Base-by-base conservation (phyloP, 2,888 invertebrate genomes). In the Cephalotes varians region DNA sequence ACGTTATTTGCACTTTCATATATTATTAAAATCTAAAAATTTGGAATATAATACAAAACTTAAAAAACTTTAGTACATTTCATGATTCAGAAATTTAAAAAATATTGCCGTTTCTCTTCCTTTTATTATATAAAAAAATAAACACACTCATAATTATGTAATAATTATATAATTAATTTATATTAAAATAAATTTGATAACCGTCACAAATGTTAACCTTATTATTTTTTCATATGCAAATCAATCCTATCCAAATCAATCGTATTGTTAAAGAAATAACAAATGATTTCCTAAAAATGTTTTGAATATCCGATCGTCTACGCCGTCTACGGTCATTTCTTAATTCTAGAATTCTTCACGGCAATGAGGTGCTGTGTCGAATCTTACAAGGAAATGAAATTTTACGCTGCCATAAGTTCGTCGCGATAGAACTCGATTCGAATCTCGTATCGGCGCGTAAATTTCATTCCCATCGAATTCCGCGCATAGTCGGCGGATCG, bases 391-490 rank as follows among this genome's bases (percentile, higher is more conserved):
- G 64, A 83, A 85, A 87, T 81, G 83, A 81, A 80, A 87, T 85
- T 85, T 62, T 47, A 72, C 25, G 40, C 56, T 31, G 15, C 67
- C 67, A 65, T 51, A 81, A 58, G 85, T 85, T 69, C 77, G 62
- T 64, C 56, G 71, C 56, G 54, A 77, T 71, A 31, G 71, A 77
- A 71, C 71, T 69, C 83, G 56, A 81, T 87, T 81, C 73, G 64
- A 71, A 77, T 49, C 67, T 60, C 80, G 65, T 82, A 74, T 60
- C 72, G 51, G 58, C 69, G 72, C 64, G 69, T 58, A 85, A 87
- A 87, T 85, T 83, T 73, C 47, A 87, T 87, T 87, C 72, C 77
- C 34, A 58, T 79, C 64, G 81, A 80, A 64, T 87, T 85, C 54
- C 77, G 34, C 28, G 72, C 73, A 73, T 64, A 58, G 85, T 80